Percentiles rank a stretch among this genome's conserved stretches.
Conservation (phyloP, 2,888 invertebrate genomes). For the Xestia sexstrigata region DNA sequence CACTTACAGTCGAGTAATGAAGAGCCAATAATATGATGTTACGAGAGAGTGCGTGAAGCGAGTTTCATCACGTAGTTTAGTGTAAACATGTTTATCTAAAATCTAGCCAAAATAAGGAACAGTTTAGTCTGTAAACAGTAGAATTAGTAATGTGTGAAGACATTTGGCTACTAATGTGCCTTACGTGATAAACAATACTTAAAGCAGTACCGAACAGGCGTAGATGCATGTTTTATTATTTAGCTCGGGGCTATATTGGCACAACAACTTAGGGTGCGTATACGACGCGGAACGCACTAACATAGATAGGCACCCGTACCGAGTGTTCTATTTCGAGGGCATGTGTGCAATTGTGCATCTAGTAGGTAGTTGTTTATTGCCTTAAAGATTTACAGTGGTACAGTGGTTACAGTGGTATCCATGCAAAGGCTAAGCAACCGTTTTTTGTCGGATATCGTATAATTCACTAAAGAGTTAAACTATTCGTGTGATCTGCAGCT, state of each 20-base stretch:
- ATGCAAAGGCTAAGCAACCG: not conserved
- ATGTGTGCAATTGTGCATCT: constrained; percentile 6
- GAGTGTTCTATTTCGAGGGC: not conserved
- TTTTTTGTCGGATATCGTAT: constrained; percentile 43
- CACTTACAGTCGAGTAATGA: constrained; percentile 45
- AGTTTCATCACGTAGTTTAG: constrained; percentile 25
- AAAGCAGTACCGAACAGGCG: constrained; percentile 32
- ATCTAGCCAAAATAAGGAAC: constrained; percentile 12
- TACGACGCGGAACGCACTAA: constrained; percentile 4
- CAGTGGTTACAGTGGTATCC: no score
- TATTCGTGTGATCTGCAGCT: constrained; percentile 28
- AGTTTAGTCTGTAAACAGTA: constrained; percentile 22
- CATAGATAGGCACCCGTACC: not conserved
- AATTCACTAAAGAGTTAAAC: constrained; percentile 17
- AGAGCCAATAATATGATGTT: constrained; percentile 44
- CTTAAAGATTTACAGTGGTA: no score
- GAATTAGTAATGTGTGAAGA: constrained; percentile 38
- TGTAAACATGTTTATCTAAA: constrained; percentile 42
- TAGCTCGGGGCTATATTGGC: constrained; percentile 37
- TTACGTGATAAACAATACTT: constrained; percentile 52
- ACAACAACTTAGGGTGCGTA: constrained; percentile 19
- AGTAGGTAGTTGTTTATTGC: not conserved
- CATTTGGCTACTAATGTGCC: constrained; percentile 37
- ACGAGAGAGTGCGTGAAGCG: constrained; percentile 27
- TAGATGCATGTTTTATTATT: constrained; percentile 47